phyloP scores from a whole-genome alignment of 2,113 vertebrate species.

The Paramormyrops kingsleyae region DNA sequence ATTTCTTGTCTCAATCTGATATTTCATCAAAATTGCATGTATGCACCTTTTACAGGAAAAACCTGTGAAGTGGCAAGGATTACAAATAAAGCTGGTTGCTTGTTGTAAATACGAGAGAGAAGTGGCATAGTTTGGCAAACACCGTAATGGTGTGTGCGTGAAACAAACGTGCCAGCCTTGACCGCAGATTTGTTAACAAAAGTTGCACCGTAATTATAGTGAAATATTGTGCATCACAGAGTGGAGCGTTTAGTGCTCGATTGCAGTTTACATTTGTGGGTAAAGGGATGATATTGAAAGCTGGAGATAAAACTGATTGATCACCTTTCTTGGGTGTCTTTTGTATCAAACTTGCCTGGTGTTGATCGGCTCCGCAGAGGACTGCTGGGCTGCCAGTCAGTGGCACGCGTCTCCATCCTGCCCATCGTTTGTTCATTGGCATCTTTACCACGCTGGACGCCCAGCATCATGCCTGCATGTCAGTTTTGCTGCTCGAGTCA shows the following conservation, averaged over 20 bases:
- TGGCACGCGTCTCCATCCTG: neutral
- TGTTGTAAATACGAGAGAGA: neutral
- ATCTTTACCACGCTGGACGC: neutral
- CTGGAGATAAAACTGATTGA: neutral
- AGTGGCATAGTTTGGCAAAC: neutral
- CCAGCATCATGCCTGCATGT: neutral
- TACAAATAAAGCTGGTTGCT: neutral
- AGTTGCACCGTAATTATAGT: neutral
- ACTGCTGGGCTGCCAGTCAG: neutral
- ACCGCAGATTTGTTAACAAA: neutral
- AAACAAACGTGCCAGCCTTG: neutral
- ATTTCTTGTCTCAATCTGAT: neutral
- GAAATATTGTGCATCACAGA: neutral
- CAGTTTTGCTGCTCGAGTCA: neutral
- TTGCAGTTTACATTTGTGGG: neutral
- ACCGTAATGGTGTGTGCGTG: neutral
- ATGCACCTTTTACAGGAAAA: neutral
- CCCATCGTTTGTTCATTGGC: neutral
- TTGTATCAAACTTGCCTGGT: neutral
- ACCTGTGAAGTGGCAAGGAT: neutral
- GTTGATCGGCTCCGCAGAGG: neutral
- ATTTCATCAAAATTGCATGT: neutral
- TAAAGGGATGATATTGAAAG: neutral
- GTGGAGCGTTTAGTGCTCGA: neutral
- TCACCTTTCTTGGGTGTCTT: neutral